Evolutionary conservation across 2,888 invertebrate species (phyloP), one percentile per base, ranked within the genome.

Genomic region (Hyppa rectilinea): DNA sequence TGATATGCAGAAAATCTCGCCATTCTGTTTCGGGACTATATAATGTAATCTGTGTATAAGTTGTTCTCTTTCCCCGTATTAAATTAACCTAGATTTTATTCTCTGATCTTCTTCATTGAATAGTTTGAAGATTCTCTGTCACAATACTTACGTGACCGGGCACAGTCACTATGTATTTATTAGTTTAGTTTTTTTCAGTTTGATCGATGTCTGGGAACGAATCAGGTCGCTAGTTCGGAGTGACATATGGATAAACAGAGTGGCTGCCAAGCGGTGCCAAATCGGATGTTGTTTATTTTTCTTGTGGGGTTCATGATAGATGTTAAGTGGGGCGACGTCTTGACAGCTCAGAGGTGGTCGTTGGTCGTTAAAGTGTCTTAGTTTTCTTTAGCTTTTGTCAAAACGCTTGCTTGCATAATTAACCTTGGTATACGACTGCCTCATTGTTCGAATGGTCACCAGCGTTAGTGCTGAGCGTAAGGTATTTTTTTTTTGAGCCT

Each of bases 231-330:
- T 49, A 59, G 72, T 56, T 58, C n/a, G 10, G 63, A 68, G 60
- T 83, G 83, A 83, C 83, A 80, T 43, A 55, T 80, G 78, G 52
- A 55, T 83, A 82, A 80, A 82, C 81, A 82, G 17, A 36, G 4
- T 52, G 50, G 69, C 31, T 72, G 80, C 71, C 83, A 80, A 70
- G 49, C 34, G 64, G 47, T 50, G 76, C 70, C 52, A 60, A 80
- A 70, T 77, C 77, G 58, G 68, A 55, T 55, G 45, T 45, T 55
- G 56, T 83, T 80, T 83, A 47, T 81, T 83, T 73, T 62, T 77
- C 58, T 76, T 76, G 26, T 31, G 45, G 34, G 10, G 40, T 50
- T 40, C 50, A n/a, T 40, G 43, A 26, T 60, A 49, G 31, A 36
- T 34, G 49, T 73, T 17, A 72, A 7, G n/a, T 45, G 52, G 53